Conservation (phyloP, 2,797 vertebrate species). For the Malurus splendens region DNA sequence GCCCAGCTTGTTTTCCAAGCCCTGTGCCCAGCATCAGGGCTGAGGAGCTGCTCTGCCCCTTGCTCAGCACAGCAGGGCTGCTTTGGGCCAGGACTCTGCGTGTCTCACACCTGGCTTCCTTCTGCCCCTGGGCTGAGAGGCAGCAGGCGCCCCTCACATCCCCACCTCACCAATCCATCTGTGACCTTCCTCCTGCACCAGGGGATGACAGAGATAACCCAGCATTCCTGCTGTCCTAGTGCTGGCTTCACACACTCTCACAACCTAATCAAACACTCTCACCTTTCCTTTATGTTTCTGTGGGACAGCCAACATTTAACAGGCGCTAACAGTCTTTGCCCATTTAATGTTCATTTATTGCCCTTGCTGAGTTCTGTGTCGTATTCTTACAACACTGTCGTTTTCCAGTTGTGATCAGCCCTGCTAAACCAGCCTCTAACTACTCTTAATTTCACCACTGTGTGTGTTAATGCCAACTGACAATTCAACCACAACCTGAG, state of each 20-base stretch:
- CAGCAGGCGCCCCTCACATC: neutral
- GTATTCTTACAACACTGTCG: neutral
- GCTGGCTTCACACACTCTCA: neutral
- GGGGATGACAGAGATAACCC: neutral
- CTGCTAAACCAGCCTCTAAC: neutral
- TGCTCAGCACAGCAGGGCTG: accelerated
- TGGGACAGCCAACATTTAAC: neutral
- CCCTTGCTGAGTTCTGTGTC: neutral
- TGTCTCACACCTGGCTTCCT: accelerated
- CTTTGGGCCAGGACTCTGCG: accelerated
- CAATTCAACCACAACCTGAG: neutral
- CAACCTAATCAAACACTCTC: neutral
- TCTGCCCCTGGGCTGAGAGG: neutral
- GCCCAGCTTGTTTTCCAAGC: neutral
- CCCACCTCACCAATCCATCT: neutral
- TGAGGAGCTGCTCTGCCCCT: neutral
- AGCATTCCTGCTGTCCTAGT: neutral
- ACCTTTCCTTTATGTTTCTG: neutral
- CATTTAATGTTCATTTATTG: neutral
- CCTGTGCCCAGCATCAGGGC: neutral
- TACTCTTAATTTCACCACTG: neutral
- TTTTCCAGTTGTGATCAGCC: neutral
- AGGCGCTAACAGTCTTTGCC: neutral
- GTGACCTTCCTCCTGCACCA: neutral
- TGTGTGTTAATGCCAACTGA: neutral